phyloP scores from a whole-genome alignment of 2,113 vertebrate species.

The Synodontis membranacea region DNA sequence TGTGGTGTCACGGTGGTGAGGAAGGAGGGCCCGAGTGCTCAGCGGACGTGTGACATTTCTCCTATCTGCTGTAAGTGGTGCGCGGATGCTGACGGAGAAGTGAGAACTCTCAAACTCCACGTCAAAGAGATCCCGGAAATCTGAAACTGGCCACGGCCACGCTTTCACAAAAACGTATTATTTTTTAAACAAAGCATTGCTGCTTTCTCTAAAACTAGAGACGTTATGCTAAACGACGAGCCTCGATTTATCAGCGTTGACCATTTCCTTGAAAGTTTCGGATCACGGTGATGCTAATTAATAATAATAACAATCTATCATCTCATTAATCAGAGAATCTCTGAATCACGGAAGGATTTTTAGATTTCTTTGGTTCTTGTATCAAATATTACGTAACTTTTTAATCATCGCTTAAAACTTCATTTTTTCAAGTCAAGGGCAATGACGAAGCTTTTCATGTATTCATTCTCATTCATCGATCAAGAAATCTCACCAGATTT shows the following conservation, averaged over 20 bases:
- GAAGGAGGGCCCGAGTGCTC: background rate
- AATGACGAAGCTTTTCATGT: background rate
- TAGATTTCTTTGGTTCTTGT: background rate
- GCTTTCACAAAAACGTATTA: background rate
- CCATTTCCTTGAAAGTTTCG: background rate
- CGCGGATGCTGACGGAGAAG: constrained; percentile 11
- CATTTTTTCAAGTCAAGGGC: background rate
- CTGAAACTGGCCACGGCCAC: too few species aligned
- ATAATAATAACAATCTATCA: background rate
- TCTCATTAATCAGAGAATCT: background rate
- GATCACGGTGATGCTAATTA: background rate
- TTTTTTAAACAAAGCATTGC: background rate
- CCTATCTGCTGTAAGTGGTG: constrained; percentile 22
- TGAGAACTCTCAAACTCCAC: constrained; percentile 10
- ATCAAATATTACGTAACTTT: background rate
- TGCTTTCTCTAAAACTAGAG: background rate
- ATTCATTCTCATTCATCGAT: background rate
- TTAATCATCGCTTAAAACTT: background rate
- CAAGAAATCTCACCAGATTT: too few species aligned
- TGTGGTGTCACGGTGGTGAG: background rate
- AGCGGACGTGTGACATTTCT: constrained; percentile 21
- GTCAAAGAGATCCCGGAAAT: background rate
- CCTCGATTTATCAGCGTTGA: background rate
- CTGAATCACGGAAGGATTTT: background rate
- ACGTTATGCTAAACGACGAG: background rate